Evolutionary conservation across 2,797 vertebrate genomes (phyloP).

Genomic region (Crax fasciolata): DNA sequence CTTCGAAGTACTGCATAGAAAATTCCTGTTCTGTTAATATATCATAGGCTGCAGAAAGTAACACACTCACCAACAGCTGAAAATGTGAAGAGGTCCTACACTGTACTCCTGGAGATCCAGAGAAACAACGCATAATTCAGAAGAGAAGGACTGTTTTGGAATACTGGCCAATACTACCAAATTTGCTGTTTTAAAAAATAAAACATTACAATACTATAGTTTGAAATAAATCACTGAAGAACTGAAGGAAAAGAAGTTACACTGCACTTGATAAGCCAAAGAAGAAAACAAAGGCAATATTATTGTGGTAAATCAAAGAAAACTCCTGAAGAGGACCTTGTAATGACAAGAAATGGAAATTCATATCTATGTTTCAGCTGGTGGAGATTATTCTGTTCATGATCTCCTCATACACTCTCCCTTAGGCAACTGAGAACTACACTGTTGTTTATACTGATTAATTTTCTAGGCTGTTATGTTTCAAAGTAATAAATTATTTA

Average conservation of each 20-base stretch:
- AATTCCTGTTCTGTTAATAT: background rate
- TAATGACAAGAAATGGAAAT: constrained; percentile 5
- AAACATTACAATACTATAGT: background rate
- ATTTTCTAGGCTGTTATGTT: constrained; percentile 58
- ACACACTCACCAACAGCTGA: background rate
- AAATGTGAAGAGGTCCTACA: background rate
- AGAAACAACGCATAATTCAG: background rate
- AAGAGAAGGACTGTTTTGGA: background rate
- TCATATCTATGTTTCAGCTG: constrained; percentile 37
- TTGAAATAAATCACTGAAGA: background rate
- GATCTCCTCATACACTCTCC: constrained; percentile 60
- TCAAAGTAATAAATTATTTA: constrained; percentile 68
- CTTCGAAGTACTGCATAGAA: constrained; percentile 15
- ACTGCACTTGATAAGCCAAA: background rate
- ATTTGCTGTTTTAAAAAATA: background rate
- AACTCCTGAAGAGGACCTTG: background rate
- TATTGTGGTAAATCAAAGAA: background rate
- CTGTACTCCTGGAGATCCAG: background rate
- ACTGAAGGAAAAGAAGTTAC: background rate
- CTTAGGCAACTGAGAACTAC: constrained; percentile 68
- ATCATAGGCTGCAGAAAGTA: background rate
- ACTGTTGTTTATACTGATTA: constrained; percentile 75
- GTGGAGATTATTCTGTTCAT: constrained; percentile 27
- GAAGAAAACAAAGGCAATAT: background rate
- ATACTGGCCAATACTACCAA: background rate